Base-by-base conservation (phyloP, 2,888 invertebrate species). In the Gandaritis pyraliata region DNA sequence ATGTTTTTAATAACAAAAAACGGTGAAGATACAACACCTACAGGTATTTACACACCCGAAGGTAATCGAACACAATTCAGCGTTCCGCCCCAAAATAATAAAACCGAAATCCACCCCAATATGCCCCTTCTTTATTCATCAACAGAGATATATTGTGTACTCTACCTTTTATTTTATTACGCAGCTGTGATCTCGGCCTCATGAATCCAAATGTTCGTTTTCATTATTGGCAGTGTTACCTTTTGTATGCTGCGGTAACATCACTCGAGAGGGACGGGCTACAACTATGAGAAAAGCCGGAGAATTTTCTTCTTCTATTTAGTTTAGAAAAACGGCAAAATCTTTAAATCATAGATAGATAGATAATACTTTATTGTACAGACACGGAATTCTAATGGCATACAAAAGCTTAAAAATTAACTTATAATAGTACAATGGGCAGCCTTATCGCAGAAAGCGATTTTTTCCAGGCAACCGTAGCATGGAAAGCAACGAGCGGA, bases 201-300 rank as follows among this genome's bases (percentile, higher is more conserved):
- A 80, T 82, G 83, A 83, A 83, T 81, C 78, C 73, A 73, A 82
- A 82, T 82, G 73, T 71, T 73, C 74, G 65, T 73, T 73, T 75
- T 73, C 75, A 78, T 78, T 77, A 82, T 80, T 77, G 77, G 69
- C 64, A 61, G 52, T 60, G 63, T 52, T 65, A 65, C 70, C 62
- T 63, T 58, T 70, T 61, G 66, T 61, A 39, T 7, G 30, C 49
- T 50, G 52, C 29, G 52, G 56, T 50, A 48, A 48, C 39, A 55
- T 56, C 23, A 10, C 13, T 23, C 7, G 12, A 13, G 46, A 30
- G 43, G 43, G 10, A 39, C 46, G 60, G 46, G 23, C 8, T 23
- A 39, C 15, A 16, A 2, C 12, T 0, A 30, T 11, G 0, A 4
- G n/a, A n/a, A 46, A 46, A 23, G 23, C 11, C 4, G n/a, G n/a